These are phyloP conservation scores for Pachypanchax playfairii DNA, from an alignment of 2,113 vertebrate species.

Conservation along the genomic window DNA sequence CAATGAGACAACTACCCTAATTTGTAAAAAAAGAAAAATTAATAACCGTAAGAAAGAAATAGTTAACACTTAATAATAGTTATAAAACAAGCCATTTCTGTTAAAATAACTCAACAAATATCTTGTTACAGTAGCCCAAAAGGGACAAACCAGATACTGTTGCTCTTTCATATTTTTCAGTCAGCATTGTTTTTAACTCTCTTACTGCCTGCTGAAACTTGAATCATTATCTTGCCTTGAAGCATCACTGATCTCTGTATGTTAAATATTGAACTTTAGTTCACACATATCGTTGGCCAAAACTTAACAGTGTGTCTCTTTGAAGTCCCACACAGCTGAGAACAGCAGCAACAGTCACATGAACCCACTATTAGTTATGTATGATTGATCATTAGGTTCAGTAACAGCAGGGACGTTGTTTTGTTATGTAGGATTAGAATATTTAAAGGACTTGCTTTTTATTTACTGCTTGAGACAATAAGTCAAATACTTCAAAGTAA, in stretches of 20 bases:
- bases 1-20: too few species aligned
- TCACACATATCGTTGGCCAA: not conserved
- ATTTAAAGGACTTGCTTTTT: conserved; percentile 21
- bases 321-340: not conserved
- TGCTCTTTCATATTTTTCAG: not conserved
- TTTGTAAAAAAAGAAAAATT: too few species aligned
- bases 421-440: conserved; percentile 15
- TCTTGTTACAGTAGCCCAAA: not conserved
- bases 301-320: not conserved
- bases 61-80: too few species aligned
- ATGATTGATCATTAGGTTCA: not conserved
- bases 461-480: conserved; percentile 29
- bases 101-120: too few species aligned
- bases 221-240: not conserved
- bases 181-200: not conserved
- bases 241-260: not conserved
- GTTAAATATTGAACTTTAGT: not conserved
- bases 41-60: too few species aligned
- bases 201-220: not conserved
- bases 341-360: not conserved
- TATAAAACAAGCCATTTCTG: too few species aligned
- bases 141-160: not conserved
- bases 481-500: conserved; percentile 45
- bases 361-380: not conserved
- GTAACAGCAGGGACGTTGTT: not conserved